A percentile compares a stretch with the other conserved stretches of the same genome.
Conservation (phyloP, 1,140 invertebrate genomes). For the Drosophila pectinifera region DNA sequence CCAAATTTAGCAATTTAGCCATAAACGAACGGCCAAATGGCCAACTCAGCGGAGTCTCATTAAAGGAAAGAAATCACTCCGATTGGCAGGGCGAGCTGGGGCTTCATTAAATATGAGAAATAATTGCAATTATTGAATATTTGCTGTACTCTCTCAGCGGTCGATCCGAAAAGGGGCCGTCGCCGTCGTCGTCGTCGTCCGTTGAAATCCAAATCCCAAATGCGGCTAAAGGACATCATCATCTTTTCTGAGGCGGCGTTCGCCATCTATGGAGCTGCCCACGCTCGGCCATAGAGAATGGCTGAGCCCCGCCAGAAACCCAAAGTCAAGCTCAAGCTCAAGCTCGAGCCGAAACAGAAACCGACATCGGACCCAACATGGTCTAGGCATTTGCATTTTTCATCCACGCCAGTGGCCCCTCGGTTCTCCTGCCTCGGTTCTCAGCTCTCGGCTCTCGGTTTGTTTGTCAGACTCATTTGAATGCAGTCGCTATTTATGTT, state of each 20-base stretch:
- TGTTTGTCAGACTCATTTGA: conserved; percentile 81
- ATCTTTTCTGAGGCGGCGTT: conserved; percentile 18
- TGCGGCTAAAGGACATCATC: conserved; percentile 52
- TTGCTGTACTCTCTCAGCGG: conserved; percentile 10
- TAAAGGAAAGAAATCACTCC: conserved; percentile 67
- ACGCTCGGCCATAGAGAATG: conserved; percentile 16
- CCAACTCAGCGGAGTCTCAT: conserved; percentile 59
- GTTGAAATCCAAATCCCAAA: conserved; percentile 31
- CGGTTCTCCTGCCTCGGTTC: no score
- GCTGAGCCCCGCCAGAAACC: neutral
- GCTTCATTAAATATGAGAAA: conserved; percentile 81
- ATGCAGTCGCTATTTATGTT: conserved; percentile 82
- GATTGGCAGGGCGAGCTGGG: conserved; percentile 36
- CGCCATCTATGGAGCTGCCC: conserved; percentile 44
- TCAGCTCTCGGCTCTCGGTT: conserved; percentile 29
- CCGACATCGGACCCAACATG: conserved; percentile 44
- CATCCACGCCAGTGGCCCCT: conserved; percentile 22
- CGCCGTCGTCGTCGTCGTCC: neutral
- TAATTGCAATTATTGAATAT: conserved; percentile 80
- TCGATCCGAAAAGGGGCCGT: conserved; percentile 23
- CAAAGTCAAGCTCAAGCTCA: neutral
- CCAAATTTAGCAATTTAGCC: conserved; percentile 80
- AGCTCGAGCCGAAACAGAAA: conserved; percentile 13
- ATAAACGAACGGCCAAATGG: conserved; percentile 70
- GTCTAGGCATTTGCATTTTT: conserved; percentile 56